Evolutionary conservation across 1,140 invertebrate genomes (phyloP).

Genomic region (Drosophila jambulina): DNA sequence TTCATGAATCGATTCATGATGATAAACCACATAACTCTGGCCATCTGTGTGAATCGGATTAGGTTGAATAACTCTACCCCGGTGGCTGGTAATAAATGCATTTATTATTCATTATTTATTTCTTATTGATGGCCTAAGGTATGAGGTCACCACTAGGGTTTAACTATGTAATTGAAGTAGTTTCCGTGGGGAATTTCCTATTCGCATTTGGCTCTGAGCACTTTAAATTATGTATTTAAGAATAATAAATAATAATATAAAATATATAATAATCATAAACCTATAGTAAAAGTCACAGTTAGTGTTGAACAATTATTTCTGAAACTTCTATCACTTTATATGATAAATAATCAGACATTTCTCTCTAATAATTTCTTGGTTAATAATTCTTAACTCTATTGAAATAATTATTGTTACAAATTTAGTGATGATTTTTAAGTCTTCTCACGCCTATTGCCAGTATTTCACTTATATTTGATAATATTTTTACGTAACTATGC

Average conservation of each 20-base stretch:
- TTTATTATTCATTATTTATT: constrained; percentile 9
- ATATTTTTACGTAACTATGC: too few species aligned
- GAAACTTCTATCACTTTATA: too few species aligned
- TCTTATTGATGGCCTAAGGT: background rate
- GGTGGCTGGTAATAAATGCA: constrained; percentile 25
- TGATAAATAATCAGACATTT: too few species aligned
- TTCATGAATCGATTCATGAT: constrained; percentile 5
- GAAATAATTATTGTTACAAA: too few species aligned
- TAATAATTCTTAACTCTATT: background rate
- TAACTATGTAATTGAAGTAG: background rate
- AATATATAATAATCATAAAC: too few species aligned
- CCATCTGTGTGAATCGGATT: constrained; percentile 1
- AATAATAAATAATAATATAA: too few species aligned
- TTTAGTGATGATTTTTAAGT: too few species aligned
- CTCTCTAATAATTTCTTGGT: too few species aligned
- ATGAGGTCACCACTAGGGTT: background rate
- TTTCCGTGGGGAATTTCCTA: background rate
- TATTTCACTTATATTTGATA: too few species aligned
- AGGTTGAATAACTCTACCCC: background rate
- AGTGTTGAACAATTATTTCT: too few species aligned
- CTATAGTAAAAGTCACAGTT: too few species aligned
- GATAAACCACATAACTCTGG: constrained; percentile 5
- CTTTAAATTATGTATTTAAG: background rate
- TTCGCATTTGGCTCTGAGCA: background rate
- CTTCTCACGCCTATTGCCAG: too few species aligned